These are phyloP conservation scores for Hoplostethus atlanticus DNA, from an alignment of 2,797 vertebrate genomes.

Conservation along the genomic window DNA sequence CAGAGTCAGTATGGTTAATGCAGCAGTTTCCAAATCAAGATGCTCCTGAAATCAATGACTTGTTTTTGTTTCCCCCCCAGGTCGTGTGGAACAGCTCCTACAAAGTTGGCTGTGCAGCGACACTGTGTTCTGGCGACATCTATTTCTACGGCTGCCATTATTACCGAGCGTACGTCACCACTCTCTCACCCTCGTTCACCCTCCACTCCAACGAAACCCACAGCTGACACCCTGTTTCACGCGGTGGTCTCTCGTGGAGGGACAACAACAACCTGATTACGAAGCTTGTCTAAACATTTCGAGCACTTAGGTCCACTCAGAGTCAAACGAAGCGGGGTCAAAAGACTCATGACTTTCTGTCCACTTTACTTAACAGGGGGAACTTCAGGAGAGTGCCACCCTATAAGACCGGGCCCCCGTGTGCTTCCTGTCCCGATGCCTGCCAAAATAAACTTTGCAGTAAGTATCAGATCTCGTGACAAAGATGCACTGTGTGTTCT, in stretches of 20 bases:
- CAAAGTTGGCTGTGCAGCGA: slow-evolving; percentile 77
- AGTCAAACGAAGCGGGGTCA: too few relatives aligned
- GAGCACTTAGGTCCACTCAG: not conserved
- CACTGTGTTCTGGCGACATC: slow-evolving; percentile 48
- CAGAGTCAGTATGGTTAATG: not conserved
- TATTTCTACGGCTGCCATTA: slow-evolving; percentile 82
- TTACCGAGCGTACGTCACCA: slow-evolving; percentile 79
- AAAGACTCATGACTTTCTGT: not conserved
- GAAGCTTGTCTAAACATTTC: not conserved
- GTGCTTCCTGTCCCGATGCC: slow-evolving; percentile 70
- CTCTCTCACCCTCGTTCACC: not conserved
- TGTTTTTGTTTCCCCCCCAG: slow-evolving; percentile 52
- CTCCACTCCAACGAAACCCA: too few relatives aligned
- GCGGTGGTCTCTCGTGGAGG: not conserved
- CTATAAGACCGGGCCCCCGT: slow-evolving; percentile 68
- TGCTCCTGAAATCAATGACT: not conserved
- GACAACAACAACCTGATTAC: not conserved
- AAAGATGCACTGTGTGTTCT: not conserved
- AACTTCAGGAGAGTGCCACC: slow-evolving; percentile 72
- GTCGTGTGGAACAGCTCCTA: slow-evolving; percentile 84
- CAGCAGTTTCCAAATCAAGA: too few relatives aligned
- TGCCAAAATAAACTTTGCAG: slow-evolving; percentile 82
- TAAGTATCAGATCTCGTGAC: slow-evolving; percentile 57
- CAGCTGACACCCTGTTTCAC: too few relatives aligned
- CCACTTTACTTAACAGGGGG: slow-evolving; percentile 70